These are phyloP conservation scores for Drosophila ananassae DNA, from an alignment of 1,140 invertebrate genomes.

Conservation along the genomic window DNA sequence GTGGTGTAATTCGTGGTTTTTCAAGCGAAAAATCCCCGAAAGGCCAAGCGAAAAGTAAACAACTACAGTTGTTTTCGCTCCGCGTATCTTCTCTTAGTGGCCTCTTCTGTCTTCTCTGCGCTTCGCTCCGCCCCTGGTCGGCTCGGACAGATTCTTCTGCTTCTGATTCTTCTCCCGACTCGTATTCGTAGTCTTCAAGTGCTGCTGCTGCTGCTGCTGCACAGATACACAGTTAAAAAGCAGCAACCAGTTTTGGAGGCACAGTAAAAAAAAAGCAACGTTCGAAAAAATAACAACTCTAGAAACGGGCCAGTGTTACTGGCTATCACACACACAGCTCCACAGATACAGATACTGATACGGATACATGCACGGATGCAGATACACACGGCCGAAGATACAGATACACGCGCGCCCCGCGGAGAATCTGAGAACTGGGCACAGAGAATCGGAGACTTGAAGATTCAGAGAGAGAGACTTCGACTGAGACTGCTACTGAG, in stretches of 20 bases:
- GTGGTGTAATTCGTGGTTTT: slow-evolving; percentile 37
- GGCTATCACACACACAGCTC: slow-evolving; percentile 47
- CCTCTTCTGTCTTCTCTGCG: slow-evolving; percentile 8
- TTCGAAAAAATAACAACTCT: slow-evolving; percentile 68
- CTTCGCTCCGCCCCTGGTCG: slow-evolving; percentile 10
- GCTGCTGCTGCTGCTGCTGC: slow-evolving; percentile 30
- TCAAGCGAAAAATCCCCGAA: slow-evolving; percentile 33
- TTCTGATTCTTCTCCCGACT: slow-evolving; percentile 27
- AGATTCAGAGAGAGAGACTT: not conserved
- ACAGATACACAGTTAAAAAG: slow-evolving; percentile 37
- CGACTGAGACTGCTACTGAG: not conserved
- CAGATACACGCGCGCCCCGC: slow-evolving; percentile 22
- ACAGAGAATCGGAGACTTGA: slow-evolving; percentile 7
- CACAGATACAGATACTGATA: not conserved
- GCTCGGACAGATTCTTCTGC: slow-evolving; percentile 40
- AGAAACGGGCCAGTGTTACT: slow-evolving; percentile 54
- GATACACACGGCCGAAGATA: slow-evolving; percentile 15
- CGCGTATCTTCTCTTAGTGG: slow-evolving; percentile 29
- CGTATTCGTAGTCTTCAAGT: slow-evolving; percentile 27
- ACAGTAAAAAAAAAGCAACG: slow-evolving; percentile 70
- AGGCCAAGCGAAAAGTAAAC: slow-evolving; percentile 25
- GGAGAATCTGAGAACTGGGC: slow-evolving; percentile 26
- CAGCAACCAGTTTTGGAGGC: slow-evolving; percentile 71
- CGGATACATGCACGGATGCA: not conserved
- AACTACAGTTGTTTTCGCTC: slow-evolving; percentile 51